Base-by-base conservation (phyloP, 2,888 invertebrate species). In the Unio pictorum region DNA sequence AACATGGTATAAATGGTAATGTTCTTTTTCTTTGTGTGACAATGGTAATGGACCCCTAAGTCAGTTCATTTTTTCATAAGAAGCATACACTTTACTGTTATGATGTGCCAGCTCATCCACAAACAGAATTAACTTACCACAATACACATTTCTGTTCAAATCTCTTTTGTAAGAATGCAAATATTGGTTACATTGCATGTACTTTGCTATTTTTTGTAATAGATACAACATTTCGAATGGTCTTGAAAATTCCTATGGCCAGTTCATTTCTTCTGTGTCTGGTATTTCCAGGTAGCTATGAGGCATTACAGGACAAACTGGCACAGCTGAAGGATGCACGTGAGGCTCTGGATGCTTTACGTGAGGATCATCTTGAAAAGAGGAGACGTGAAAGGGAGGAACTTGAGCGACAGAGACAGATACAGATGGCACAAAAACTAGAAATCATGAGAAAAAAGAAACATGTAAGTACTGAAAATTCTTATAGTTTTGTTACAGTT, bases 391-490 rank as follows among this genome's bases (percentile, higher is more conserved):
- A 96, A 81, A 96, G 96, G 1, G 98, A 98, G 89, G 98, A 98
- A 83, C 95, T 96, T 45, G 98, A 99, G 88, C 92, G 96, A 1
- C 94, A 94, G 88, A 92, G 97, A 0, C 98, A 99, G 89, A 92
- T 96, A 89, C 97, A 98, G 89, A 98, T 99, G 98, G 96, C 96
- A 17, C 95, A 96, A 82, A 99, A 98, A 88, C 91, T 99, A 75
- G 98, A 98, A 83, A 95, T 98, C 67, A 99, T 99, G 98, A 92
- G 99, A 66, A 97, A 98, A 91, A 98, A 99, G 92, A 99, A 99
- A 89, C 90, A 89, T 82, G 87, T 89, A 77, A 72, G 83, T 75
- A 20, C 68, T 45, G 15, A 11, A 45, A 11, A 45, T 45, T 1
- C 11, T 45, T 45, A 11, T 45, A 45, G 45, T 45, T 2, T 45